These are phyloP conservation scores for Brachypodius melanocephalos DNA, from an alignment of 2,113 vertebrate genomes.

Conservation along the genomic window DNA sequence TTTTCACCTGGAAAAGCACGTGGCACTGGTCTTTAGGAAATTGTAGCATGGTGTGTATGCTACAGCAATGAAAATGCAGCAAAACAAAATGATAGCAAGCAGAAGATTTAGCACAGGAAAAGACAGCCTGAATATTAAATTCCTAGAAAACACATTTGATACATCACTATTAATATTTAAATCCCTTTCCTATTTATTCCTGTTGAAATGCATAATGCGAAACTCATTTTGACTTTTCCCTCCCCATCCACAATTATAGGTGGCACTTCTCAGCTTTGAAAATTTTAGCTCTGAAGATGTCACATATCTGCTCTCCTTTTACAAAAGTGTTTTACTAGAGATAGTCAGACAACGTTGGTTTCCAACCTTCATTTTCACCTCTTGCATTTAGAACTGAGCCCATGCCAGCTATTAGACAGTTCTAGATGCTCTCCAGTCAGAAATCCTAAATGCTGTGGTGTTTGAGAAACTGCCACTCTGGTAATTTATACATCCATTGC, in stretches of 20 bases:
- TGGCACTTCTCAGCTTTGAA: background rate
- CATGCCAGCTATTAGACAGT: background rate
- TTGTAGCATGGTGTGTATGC: rapidly evolving
- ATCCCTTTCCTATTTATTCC: background rate
- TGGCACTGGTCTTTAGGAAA: background rate
- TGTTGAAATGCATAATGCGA: background rate
- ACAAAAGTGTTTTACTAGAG: background rate
- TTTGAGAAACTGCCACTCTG: background rate
- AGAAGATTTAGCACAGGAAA: background rate
- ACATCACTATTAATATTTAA: background rate
- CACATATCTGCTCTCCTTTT: background rate
- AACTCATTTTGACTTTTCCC: background rate
- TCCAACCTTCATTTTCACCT: background rate
- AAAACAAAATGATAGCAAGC: background rate
- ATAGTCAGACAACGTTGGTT: background rate
- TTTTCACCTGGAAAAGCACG: background rate
- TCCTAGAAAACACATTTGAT: background rate
- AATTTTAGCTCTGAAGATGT: background rate
- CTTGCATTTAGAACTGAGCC: background rate
- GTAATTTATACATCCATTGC: background rate
- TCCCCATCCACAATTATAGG: background rate
- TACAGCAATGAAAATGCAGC: background rate
- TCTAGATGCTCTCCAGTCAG: background rate
- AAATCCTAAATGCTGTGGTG: background rate
- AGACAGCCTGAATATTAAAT: background rate